A percentile compares a stretch with the other conserved stretches of the same genome.
These are phyloP conservation scores for Poecile atricapillus DNA, from an alignment of 2,113 vertebrate species.

Conservation along the genomic window DNA sequence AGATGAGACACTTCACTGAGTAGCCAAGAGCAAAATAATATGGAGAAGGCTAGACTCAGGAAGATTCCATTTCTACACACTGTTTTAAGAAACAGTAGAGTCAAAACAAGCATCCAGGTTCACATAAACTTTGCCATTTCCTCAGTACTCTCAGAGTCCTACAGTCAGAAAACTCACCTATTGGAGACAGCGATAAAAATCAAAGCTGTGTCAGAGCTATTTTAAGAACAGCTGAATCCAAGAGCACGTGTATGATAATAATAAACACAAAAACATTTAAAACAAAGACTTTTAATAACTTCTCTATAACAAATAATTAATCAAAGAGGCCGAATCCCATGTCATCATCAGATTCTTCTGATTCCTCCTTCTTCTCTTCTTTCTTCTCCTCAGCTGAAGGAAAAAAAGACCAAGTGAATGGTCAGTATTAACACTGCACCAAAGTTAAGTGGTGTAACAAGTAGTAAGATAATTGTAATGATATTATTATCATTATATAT, in stretches of 20 bases:
- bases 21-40: background rate
- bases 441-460: background rate
- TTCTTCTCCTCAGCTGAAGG: constrained; percentile 83
- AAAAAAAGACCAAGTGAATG: background rate
- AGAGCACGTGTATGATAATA: background rate
- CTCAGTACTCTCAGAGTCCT: background rate
- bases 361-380: constrained; percentile 96
- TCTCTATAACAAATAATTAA: constrained; percentile 65
- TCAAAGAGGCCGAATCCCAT: constrained; percentile 97
- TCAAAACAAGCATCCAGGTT: background rate
- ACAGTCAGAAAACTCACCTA: background rate
- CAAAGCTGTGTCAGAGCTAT: background rate
- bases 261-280: background rate
- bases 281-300: constrained; percentile 70
- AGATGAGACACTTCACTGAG: background rate
- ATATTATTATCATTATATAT: too few species aligned
- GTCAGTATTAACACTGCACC: background rate
- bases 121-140: background rate
- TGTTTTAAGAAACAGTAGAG: background rate
- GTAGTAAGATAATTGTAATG: too few species aligned
- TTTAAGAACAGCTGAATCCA: background rate
- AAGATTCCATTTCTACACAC: background rate
- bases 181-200: background rate
- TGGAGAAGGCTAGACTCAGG: background rate
- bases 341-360: constrained; percentile 94